These are phyloP conservation scores for Cottoperca gobio DNA, from an alignment of 2,797 vertebrate species.

Conservation along the genomic window DNA sequence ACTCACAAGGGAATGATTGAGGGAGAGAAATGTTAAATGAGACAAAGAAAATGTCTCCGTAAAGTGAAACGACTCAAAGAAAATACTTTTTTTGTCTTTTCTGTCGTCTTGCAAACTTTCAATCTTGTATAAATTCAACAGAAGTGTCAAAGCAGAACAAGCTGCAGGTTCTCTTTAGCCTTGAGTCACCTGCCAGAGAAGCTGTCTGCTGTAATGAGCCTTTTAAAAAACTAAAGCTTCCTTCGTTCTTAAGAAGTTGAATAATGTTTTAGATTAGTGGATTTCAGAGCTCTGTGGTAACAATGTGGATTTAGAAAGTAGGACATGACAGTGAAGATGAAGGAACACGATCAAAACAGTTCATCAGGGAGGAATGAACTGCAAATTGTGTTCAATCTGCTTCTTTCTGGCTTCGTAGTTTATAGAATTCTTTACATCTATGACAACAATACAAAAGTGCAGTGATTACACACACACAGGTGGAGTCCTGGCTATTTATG, in stretches of 20 bases:
- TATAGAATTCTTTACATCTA: background rate
- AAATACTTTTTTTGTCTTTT: slow-evolving; percentile 2
- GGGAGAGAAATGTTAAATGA: background rate
- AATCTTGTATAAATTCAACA: background rate
- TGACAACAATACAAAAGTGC: background rate
- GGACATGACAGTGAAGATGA: background rate
- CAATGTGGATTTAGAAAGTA: background rate
- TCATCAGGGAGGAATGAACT: background rate
- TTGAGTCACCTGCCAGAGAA: slow-evolving; percentile 34
- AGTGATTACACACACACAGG: background rate
- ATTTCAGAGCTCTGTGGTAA: slow-evolving; percentile 11
- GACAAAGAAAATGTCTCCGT: background rate
- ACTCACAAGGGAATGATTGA: background rate
- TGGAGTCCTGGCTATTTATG: background rate
- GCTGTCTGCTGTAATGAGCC: slow-evolving; percentile 26
- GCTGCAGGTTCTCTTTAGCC: slow-evolving; percentile 19
- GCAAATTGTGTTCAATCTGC: background rate
- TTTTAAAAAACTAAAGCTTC: slow-evolving; percentile 33
- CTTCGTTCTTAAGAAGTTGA: slow-evolving; percentile 4
- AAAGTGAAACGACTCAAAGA: background rate
- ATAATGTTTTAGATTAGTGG: slow-evolving; percentile 24
- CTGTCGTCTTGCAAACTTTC: slow-evolving; percentile 1
- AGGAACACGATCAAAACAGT: slow-evolving; percentile 1
- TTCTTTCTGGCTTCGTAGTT: background rate
- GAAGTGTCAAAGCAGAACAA: slow-evolving; percentile 9